These are phyloP conservation scores for Ormyrus thymus DNA, from an alignment of 2,888 invertebrate species.

Conservation along the genomic window DNA sequence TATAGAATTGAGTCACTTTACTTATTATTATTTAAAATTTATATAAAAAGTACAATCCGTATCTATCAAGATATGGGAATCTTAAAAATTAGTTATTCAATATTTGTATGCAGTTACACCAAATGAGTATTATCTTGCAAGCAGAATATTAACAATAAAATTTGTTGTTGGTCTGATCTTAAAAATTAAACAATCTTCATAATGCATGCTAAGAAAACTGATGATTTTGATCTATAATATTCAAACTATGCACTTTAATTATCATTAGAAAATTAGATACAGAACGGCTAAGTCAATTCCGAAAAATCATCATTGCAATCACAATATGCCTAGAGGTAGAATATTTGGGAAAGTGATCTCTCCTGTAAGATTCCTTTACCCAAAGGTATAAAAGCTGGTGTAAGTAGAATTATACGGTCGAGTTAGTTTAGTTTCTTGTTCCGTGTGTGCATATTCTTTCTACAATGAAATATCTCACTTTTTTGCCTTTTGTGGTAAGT, in stretches of 20 bases:
- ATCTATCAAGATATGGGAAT: no score
- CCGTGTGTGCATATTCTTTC: neutral
- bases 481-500: slow-evolving; percentile 25
- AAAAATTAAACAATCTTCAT: no score
- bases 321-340: slow-evolving; percentile 8
- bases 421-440: neutral
- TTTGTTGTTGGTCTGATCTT: no score
- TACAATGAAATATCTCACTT: slow-evolving; percentile 29
- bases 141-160: no score
- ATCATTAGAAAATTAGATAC: slow-evolving; percentile 21
- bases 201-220: no score
- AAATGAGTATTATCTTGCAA: no score
- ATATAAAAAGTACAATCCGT: no score
- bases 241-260: neutral
- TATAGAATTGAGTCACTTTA: no score
- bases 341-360: slow-evolving; percentile 26
- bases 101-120: no score
- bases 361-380: slow-evolving; percentile 1
- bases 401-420: neutral
- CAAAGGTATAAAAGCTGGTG: slow-evolving; percentile 36
- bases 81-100: no score
- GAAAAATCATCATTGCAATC: neutral
- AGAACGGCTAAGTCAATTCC: slow-evolving; percentile 21
- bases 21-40: no score
- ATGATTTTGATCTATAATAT: no score